These are phyloP conservation scores for Alectoris magna DNA, from an alignment of 2,797 vertebrate genomes.

Conservation along the genomic window DNA sequence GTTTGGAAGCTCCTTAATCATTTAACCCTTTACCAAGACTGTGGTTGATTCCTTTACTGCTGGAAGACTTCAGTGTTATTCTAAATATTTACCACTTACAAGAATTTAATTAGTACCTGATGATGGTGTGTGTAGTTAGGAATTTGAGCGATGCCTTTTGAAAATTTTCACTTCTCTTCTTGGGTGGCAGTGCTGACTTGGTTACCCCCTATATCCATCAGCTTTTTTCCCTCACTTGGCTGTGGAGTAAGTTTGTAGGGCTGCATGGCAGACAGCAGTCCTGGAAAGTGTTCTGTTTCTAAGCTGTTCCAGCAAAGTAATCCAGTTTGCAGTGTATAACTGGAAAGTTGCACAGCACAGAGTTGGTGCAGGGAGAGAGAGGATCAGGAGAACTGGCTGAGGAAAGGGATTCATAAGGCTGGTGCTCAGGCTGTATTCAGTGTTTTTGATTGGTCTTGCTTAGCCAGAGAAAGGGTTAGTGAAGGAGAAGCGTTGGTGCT, in stretches of 20 bases:
- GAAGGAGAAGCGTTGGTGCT: not conserved
- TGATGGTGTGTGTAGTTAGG: not conserved
- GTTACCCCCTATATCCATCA: not conserved
- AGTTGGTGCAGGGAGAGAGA: not conserved
- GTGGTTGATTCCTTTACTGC: not conserved
- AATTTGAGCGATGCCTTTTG: not conserved
- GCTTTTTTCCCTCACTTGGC: not conserved
- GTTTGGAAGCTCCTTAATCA: not conserved
- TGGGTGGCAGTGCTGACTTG: not conserved
- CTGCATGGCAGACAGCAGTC: not conserved
- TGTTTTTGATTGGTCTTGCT: not conserved
- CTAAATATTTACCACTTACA: not conserved
- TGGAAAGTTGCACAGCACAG: not conserved
- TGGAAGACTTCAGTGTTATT: not conserved
- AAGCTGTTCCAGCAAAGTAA: not conserved
- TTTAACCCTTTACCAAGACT: not conserved
- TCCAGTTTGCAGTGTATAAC: not conserved
- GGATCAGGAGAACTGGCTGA: not conserved
- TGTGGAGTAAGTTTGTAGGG: not conserved
- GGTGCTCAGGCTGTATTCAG: not conserved
- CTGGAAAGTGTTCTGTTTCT: not conserved
- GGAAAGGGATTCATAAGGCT: not conserved
- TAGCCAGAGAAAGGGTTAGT: not conserved
- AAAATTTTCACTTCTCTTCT: not conserved
- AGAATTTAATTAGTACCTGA: not conserved